Percentiles rank a stretch among this genome's conserved stretches.
These are phyloP conservation scores for Lithophane ornitopus DNA, from an alignment of 2,888 invertebrate genomes.

Conservation along the genomic window DNA sequence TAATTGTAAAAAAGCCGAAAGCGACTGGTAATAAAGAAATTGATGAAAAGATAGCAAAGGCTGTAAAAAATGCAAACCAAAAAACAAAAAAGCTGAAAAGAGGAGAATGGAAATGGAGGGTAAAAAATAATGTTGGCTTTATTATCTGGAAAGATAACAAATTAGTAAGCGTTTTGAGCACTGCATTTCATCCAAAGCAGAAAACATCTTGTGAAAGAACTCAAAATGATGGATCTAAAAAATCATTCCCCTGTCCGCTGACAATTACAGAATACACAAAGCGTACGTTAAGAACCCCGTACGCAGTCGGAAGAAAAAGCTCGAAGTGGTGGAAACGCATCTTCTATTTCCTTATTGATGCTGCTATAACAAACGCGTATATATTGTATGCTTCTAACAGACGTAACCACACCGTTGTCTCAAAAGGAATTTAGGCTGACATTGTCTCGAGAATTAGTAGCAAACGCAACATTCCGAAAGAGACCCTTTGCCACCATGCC, in stretches of 20 bases:
- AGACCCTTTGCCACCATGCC: constrained; percentile 25
- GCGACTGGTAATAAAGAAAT: constrained; percentile 43
- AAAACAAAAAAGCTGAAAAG: constrained; percentile 40
- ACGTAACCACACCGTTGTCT: constrained; percentile 31
- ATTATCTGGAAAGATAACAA: constrained; percentile 26
- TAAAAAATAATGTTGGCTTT: constrained; percentile 31
- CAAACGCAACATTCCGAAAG: constrained; percentile 28
- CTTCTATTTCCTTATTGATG: constrained; percentile 49
- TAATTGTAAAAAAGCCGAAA: constrained; percentile 46
- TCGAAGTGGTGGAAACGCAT: constrained; percentile 43
- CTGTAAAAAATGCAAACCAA: constrained; percentile 54
- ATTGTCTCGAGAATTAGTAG: constrained; percentile 27
- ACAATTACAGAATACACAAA: constrained; percentile 50
- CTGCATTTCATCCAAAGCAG: constrained; percentile 47
- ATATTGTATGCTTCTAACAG: constrained; percentile 42
- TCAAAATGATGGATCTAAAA: constrained; percentile 61
- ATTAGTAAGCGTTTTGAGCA: constrained; percentile 27
- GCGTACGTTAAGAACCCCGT: constrained; percentile 48
- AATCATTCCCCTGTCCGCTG: constrained; percentile 45
- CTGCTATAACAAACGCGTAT: constrained; percentile 49
- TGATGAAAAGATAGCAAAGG: constrained; percentile 38
- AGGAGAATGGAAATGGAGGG: constrained; percentile 32
- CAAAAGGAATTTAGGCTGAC: constrained; percentile 41
- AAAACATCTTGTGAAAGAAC: constrained; percentile 48
- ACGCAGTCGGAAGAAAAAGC: constrained; percentile 28